Base-by-base conservation (phyloP, 2,888 invertebrate genomes). In the Euproctis similis region DNA sequence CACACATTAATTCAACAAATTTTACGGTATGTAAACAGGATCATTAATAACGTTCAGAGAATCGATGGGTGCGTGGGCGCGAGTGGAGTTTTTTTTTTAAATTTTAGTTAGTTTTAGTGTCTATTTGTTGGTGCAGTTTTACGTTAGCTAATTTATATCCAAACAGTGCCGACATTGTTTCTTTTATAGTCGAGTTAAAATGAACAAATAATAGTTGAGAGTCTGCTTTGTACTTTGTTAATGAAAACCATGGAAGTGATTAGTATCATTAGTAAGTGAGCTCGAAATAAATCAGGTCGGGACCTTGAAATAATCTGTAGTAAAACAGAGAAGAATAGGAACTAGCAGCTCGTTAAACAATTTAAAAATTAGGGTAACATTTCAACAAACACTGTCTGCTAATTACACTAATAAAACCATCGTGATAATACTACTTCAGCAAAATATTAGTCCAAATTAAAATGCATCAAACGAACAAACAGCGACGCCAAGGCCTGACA, bases 261-360 rank as follows among this genome's bases (percentile, higher is more conserved):
- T 36, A 34, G 31, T 17, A 30, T 22, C 27, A 30, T 23, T 37
- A 29, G 28, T 33, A 30, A 24, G 21, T 24, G 28, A 21, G 28
- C 31, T 42, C 24, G 34, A 49, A 39, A 24, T 37, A 37, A 55
- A 53, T 35, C 41, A 36, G 50, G 43, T 36, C 52, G 31, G 30
- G 48, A 33, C 56, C 61, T 60, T 60, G 59, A 35, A 37, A 42
- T 39, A 26, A 40, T 50, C 38, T 35, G 16, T 29, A 30, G 41
- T 41, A 33, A 38, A 36, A 39, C 34, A 39, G 36, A 12, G 25
- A 23, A n/a, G n/a, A n/a, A n/a, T n/a, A n/a, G n/a, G n/a, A n/a
- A n/a, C n/a, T n/a, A n/a, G n/a, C n/a, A n/a, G n/a, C n/a, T n/a
- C n/a, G n/a, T n/a, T n/a, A n/a, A n/a, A n/a, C n/a, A n/a, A n/a